These are phyloP conservation scores for Altica lythri DNA, from an alignment of 2,888 invertebrate species.

Conservation along the genomic window DNA sequence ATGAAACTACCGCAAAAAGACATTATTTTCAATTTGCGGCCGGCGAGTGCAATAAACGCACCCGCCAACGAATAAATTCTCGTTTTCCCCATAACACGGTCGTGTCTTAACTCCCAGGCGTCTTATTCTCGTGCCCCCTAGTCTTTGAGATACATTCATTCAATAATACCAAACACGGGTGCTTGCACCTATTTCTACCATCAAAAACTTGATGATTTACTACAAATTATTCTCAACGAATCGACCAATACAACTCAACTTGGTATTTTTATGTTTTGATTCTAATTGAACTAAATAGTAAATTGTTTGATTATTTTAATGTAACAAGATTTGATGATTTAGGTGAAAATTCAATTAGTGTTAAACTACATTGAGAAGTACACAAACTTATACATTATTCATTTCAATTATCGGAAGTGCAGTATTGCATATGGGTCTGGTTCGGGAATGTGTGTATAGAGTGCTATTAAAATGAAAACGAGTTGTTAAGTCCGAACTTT, in stretches of 20 bases:
- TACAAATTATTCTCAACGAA: too few relatives aligned
- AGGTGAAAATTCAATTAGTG: too few relatives aligned
- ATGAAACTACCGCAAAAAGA: constrained; percentile 42
- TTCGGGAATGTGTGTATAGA: too few relatives aligned
- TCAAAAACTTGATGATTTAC: too few relatives aligned
- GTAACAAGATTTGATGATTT: too few relatives aligned
- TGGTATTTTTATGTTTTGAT: too few relatives aligned
- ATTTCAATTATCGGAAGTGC: constrained; percentile 3
- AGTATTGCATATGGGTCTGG: not conserved
- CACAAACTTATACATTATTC: not conserved
- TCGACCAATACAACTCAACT: too few relatives aligned
- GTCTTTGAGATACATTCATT: constrained; percentile 19
- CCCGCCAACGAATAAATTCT: constrained; percentile 47
- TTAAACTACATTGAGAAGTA: not conserved
- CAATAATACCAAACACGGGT: constrained; percentile 25
- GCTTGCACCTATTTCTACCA: not conserved
- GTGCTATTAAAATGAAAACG: constrained; percentile 1
- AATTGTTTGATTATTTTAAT: too few relatives aligned
- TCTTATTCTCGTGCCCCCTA: constrained; percentile 33
- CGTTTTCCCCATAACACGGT: constrained; percentile 36
- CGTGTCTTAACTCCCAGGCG: constrained; percentile 31
- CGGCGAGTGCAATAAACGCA: constrained; percentile 48
- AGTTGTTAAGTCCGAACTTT: constrained; percentile 1
- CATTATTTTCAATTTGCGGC: constrained; percentile 54
- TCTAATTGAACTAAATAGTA: too few relatives aligned